Evolutionary conservation across 2,113 vertebrate species (phyloP).

Genomic region (Python bivittatus): DNA sequence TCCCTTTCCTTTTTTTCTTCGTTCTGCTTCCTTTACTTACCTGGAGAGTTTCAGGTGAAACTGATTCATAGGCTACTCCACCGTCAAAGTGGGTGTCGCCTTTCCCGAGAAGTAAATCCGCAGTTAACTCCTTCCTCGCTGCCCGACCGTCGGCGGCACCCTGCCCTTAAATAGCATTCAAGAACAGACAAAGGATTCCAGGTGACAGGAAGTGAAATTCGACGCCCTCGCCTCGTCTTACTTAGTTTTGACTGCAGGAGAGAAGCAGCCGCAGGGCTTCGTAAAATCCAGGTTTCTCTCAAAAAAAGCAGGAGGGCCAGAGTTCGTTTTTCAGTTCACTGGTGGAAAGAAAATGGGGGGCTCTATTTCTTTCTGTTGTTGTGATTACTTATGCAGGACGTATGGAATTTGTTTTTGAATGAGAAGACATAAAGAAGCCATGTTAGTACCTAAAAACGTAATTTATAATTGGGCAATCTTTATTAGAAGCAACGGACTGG

Average conservation of each 20-base stretch:
- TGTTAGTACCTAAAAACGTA: neutral
- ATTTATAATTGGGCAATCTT: neutral
- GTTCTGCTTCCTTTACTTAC: neutral
- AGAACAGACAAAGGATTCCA: conserved; percentile 36
- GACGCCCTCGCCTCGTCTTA: conserved; percentile 4
- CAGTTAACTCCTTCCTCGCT: conserved; percentile 48
- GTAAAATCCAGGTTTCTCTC: neutral
- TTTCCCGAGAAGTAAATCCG: neutral
- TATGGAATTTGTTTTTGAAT: neutral
- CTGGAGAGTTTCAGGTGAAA: conserved; percentile 56
- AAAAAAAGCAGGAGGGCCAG: no score
- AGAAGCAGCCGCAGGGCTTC: conserved; percentile 44
- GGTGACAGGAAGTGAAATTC: conserved; percentile 81
- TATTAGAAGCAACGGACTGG: neutral
- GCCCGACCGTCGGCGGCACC: conserved; percentile 51
- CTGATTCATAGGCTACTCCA: conserved; percentile 39
- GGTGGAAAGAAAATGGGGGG: no score
- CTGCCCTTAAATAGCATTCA: conserved; percentile 24
- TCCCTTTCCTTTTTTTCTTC: neutral
- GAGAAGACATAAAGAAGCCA: neutral
- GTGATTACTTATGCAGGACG: neutral
- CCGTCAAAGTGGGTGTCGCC: conserved; percentile 3
- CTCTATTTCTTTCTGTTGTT: neutral
- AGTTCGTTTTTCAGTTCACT: neutral
- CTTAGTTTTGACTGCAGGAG: conserved; percentile 37